Evolutionary conservation across 2,888 invertebrate genomes (phyloP), one percentile per base, ranked within the genome.

Genomic region (Doris montereyensis): DNA sequence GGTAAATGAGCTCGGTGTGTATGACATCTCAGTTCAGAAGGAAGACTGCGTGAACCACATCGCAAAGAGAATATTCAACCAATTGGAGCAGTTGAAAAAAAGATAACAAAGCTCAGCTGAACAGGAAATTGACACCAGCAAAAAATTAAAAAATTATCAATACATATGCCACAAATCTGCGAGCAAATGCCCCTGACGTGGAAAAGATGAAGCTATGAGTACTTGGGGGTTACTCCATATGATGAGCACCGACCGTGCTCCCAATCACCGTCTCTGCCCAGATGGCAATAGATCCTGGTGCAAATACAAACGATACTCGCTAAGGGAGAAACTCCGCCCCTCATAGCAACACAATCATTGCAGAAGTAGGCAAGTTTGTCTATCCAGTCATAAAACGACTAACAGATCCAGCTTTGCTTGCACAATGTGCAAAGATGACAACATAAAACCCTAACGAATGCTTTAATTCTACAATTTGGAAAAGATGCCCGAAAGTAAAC

Each of bases 191-290:
- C 24, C 76, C 76, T n/a, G 76, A 76, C 26, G 32, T 32, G 65
- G 35, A 35, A 13, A 65, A 62, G 24, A 76, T 76, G 62, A 76
- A 76, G 35, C 8, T 35, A 24, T 62, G 65, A 0, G 76, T 76
- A 10, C n/a, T 65, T 1, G 76, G 76, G 17, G 76, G 35, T 65
- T 76, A 28, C 1, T 76, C 26, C 76, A 65, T 28, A 76, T 76
- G 76, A 24, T 34, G 2, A 34, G 21, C 2, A 76, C 65, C 17
- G 65, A 76, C 28, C 13, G 35, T 3, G 13, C 21, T 10, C 65
- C 67, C 30, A n/a, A 58, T n/a, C 74, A 74, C 13, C 21, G 17
- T 5, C 21, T 17, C 1, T 74, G 74, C 34, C 74, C 32, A 13
- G 10, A 32, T 4, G 35, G 70, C 5, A 24, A 34, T 2, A 13